Conservation (phyloP, 2,797 vertebrate species). For the Molossus alvarezi region DNA sequence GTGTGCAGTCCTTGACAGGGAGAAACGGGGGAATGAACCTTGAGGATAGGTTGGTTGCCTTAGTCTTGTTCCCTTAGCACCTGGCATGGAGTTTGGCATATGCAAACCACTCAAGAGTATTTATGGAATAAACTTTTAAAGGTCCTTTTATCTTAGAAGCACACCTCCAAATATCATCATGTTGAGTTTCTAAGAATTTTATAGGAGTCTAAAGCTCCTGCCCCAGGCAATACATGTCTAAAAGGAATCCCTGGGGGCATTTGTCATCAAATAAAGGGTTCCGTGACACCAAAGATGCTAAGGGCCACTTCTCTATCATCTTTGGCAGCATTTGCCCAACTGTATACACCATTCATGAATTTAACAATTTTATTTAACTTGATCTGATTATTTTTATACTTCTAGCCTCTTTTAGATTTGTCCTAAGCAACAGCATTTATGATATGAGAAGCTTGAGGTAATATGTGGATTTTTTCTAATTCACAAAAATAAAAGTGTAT, state of each 20-base stretch:
- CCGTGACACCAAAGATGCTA: not conserved
- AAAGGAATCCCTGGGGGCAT: not conserved
- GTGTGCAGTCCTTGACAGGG: not conserved
- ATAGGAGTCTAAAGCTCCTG: not conserved
- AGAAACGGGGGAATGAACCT: not conserved
- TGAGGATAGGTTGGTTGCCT: not conserved
- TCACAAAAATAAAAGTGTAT: not conserved
- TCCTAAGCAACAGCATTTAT: not conserved
- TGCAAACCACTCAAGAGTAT: not conserved
- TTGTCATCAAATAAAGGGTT: not conserved
- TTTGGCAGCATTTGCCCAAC: not conserved
- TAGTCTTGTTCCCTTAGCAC: not conserved
- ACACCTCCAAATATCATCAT: not conserved
- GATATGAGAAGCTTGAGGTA: not conserved
- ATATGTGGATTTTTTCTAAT: not conserved
- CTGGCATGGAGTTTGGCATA: not conserved
- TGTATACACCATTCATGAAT: not conserved
- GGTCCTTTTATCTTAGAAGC: not conserved
- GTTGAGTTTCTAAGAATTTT: conserved; percentile 19
- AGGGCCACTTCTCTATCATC: not conserved
- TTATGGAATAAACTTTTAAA: not conserved
- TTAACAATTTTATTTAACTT: conserved; percentile 47
- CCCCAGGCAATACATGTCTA: not conserved
- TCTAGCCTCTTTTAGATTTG: not conserved
- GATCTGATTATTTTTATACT: not conserved